These are phyloP conservation scores for Augiades crinisus DNA, from an alignment of 2,888 invertebrate species.

Conservation along the genomic window DNA sequence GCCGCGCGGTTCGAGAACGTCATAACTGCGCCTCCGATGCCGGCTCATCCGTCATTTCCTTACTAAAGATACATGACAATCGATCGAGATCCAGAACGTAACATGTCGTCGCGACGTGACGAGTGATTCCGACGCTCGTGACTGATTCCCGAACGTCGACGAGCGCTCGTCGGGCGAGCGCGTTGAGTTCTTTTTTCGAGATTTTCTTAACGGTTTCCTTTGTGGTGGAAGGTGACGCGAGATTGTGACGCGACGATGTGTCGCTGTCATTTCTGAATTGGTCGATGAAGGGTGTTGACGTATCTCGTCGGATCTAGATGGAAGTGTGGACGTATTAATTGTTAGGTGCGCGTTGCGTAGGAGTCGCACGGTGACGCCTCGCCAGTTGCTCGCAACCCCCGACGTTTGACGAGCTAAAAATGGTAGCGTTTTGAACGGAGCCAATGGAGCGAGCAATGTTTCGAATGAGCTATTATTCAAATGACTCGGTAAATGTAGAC, in stretches of 20 bases:
- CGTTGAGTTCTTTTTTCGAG: slow-evolving; percentile 51
- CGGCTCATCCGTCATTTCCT: slow-evolving; percentile 67
- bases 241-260: slow-evolving; percentile 66
- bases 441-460: slow-evolving; percentile 7
- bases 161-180: slow-evolving; percentile 41
- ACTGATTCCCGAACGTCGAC: slow-evolving; percentile 61
- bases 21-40: slow-evolving; percentile 52
- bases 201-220: slow-evolving; percentile 43
- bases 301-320: slow-evolving; percentile 64
- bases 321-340: slow-evolving; percentile 71
- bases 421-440: slow-evolving; percentile 14
- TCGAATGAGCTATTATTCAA: slow-evolving; percentile 28
- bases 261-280: slow-evolving; percentile 68
- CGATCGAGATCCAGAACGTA: slow-evolving; percentile 62
- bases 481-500: slow-evolving; percentile 24
- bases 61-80: slow-evolving; percentile 66
- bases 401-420: slow-evolving; percentile 30
- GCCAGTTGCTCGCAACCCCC: slow-evolving; percentile 25
- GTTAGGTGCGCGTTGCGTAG: slow-evolving; percentile 51
- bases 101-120: slow-evolving; percentile 53
- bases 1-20: slow-evolving; percentile 48
- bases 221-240: slow-evolving; percentile 55
- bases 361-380: slow-evolving; percentile 35
- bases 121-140: slow-evolving; percentile 63
- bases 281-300: slow-evolving; percentile 69